Evolutionary conservation across 2,797 vertebrate species (phyloP), one percentile per base, ranked within the genome.

Genomic region (Sphenodon punctatus): DNA sequence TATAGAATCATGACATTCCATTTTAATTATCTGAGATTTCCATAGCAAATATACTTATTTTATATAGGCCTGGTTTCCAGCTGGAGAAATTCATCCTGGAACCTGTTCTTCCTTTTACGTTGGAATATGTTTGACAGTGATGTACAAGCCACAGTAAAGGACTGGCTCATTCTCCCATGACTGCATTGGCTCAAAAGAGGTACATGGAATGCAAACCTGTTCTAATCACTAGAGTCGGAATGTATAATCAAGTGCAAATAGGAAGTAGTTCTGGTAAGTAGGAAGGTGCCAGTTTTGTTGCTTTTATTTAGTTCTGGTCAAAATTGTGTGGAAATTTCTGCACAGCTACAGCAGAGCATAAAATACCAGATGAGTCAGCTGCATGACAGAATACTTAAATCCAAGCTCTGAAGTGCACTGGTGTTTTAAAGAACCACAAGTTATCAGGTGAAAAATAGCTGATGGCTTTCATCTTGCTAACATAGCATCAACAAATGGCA

Each of bases 361-460:
- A 14, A 72, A 22, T 4, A 20, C 1, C 2, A 2, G 3, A 2
- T 19, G 14, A 11, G 4, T 0, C 4, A 23, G 5, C 12, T 46
- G 27, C 6, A 27, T 59, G 56, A n/a, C 4, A 12, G 8, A 59
- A 19, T 8, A 45, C 6, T 25, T 63, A 13, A 2, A 23, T 23
- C 22, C 17, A 56, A 11, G 10, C 43, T 27, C 10, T 51, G 25
- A 27, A 67, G 1, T 5, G 17, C 4, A 16, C 59, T 1, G 3
- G 2, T 63, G 39, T 23, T 72, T 64, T 45, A 53, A 6, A 6
- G 0, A 19, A 59, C 25, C 25, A 15, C 10, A 3, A 4, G 4
- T 30, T 1, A 6, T 13, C 4, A 38, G 36, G 36, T 36, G 34
- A 36, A 59, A 45, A 65, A 19, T 0, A 1, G 4, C 8, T 17